phyloP scores from a whole-genome alignment of 1,140 invertebrate genomes.

The Nautilus pompilius region DNA sequence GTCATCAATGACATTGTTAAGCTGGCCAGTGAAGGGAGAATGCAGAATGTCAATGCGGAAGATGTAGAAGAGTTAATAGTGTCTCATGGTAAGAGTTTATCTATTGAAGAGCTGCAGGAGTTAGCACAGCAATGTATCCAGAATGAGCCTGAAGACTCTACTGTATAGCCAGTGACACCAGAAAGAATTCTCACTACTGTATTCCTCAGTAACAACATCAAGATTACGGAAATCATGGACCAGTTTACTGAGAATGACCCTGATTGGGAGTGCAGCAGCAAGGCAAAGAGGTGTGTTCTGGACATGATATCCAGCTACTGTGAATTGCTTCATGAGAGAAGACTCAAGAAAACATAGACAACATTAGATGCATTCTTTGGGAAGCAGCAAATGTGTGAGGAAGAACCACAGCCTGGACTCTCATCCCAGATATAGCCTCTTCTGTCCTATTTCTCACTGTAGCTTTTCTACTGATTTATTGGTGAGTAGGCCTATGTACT shows the following conservation, averaged over 20 bases:
- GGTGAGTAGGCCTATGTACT: too few species aligned
- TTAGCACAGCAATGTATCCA: background rate
- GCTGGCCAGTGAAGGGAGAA: background rate
- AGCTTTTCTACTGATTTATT: too few species aligned
- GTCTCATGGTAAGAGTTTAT: background rate
- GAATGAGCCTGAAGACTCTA: background rate
- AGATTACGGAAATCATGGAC: background rate
- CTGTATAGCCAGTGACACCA: background rate
- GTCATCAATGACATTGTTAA: background rate
- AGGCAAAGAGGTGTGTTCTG: background rate
- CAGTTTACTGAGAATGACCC: background rate
- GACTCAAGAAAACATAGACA: background rate
- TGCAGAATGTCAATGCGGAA: background rate
- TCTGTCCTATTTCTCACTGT: background rate
- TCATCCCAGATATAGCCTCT: background rate
- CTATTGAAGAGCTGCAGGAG: background rate
- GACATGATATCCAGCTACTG: background rate
- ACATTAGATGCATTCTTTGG: background rate
- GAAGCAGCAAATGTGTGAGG: background rate
- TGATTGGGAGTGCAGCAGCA: background rate
- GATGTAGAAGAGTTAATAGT: background rate
- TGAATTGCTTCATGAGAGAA: background rate
- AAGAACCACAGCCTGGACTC: background rate
- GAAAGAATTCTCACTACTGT: background rate
- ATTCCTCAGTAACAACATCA: background rate